Evolutionary conservation across 2,797 vertebrate genomes (phyloP).

Genomic region (Clamator glandarius): DNA sequence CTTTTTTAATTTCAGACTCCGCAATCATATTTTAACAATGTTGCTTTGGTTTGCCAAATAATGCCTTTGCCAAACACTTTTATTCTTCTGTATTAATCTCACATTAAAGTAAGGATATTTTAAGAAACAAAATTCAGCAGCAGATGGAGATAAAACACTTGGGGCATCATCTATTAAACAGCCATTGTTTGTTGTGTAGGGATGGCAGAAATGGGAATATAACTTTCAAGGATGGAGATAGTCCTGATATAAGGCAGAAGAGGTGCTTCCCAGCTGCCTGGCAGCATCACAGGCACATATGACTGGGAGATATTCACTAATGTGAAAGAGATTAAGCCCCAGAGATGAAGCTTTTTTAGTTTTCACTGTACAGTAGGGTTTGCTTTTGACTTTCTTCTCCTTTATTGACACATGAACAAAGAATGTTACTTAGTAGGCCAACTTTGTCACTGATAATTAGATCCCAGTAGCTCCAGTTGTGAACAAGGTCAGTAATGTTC

Average conservation of each 20-base stretch:
- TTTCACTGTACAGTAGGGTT: not conserved
- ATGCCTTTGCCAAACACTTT: not conserved
- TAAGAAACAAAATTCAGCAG: not conserved
- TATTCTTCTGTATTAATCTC: not conserved
- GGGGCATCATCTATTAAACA: not conserved
- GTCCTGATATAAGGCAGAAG: not conserved
- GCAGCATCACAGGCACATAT: not conserved
- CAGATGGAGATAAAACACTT: not conserved
- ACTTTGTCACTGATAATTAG: not conserved
- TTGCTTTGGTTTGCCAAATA: not conserved
- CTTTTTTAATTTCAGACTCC: not conserved
- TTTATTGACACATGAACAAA: not conserved
- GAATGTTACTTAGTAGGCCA: not conserved
- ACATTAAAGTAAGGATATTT: not conserved
- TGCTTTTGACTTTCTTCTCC: not conserved
- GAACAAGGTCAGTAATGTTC: not conserved
- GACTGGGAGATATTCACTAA: not conserved
- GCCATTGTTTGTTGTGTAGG: not conserved
- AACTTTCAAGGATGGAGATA: not conserved
- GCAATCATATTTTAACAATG: not conserved
- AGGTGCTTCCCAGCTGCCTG: not conserved
- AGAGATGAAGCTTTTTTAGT: not conserved
- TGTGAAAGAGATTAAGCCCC: not conserved
- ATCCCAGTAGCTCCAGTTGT: not conserved
- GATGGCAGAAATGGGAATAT: not conserved